phyloP scores from a whole-genome alignment of 1,140 invertebrate species.

The Gonioctena quinquepunctata region DNA sequence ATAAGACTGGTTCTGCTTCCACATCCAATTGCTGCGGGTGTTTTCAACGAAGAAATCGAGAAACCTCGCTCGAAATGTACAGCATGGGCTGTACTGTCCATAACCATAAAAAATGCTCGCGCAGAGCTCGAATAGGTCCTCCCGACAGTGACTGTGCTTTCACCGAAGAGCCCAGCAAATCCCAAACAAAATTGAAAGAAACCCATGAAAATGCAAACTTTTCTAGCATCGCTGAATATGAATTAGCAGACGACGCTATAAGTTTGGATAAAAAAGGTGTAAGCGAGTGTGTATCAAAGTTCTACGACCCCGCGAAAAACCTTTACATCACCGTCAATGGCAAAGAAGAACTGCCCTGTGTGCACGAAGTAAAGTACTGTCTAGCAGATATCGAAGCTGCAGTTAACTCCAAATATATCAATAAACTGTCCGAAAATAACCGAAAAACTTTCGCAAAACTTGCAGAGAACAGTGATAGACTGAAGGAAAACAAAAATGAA shows the following conservation, averaged over 20 bases:
- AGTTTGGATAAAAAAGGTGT: constrained; percentile 55
- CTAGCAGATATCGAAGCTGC: constrained; percentile 15
- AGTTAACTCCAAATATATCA: neutral
- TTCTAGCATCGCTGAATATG: constrained; percentile 56
- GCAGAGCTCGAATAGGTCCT: constrained; percentile 49
- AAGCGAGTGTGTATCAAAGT: constrained; percentile 11
- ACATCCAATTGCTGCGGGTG: constrained; percentile 53
- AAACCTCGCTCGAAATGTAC: constrained; percentile 50
- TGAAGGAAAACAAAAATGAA: constrained; percentile 43
- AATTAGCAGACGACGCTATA: constrained; percentile 63
- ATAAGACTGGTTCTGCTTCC: constrained; percentile 55
- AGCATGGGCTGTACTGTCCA: constrained; percentile 31
- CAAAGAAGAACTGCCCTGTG: constrained; percentile 68
- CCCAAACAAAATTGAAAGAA: constrained; percentile 34
- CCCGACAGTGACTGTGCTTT: constrained; percentile 47
- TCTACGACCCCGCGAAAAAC: constrained; percentile 46
- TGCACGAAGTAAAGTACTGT: constrained; percentile 48
- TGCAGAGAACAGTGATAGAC: constrained; percentile 25
- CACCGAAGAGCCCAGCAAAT: constrained; percentile 35
- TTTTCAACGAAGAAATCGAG: constrained; percentile 50
- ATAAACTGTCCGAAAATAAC: neutral
- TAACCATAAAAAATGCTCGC: constrained; percentile 41
- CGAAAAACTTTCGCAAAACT: neutral
- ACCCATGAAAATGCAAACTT: constrained; percentile 33
- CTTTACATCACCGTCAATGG: constrained; percentile 65